A percentile compares a stretch with the other conserved stretches of the same genome.
These are phyloP conservation scores for Hydriomena furcata DNA, from an alignment of 2,888 invertebrate genomes.

Conservation along the genomic window DNA sequence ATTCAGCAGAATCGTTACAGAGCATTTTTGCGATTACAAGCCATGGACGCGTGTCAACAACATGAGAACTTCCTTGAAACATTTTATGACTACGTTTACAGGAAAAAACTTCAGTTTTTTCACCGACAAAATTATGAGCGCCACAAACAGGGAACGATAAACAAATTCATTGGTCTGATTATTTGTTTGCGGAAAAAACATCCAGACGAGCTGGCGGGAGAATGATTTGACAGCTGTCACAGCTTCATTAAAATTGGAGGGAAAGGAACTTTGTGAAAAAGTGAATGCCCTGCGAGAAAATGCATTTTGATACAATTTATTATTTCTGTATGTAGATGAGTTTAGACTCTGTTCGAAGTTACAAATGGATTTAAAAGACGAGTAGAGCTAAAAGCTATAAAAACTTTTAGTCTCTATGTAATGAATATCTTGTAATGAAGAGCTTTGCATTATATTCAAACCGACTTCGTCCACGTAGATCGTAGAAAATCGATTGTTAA, in stretches of 20 bases:
- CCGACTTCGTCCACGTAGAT: too few species aligned
- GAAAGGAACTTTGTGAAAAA: conserved; percentile 29
- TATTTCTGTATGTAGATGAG: too few species aligned
- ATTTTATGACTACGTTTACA: conserved; percentile 31
- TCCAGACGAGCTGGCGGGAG: conserved; percentile 35
- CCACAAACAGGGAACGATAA: conserved; percentile 37
- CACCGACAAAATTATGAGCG: conserved; percentile 36
- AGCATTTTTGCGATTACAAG: conserved; percentile 29
- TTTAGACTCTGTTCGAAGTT: too few species aligned
- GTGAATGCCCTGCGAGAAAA: conserved; percentile 25
- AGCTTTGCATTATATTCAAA: too few species aligned
- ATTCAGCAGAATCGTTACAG: conserved; percentile 25
- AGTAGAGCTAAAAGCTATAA: too few species aligned
- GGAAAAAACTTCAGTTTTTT: conserved; percentile 33
- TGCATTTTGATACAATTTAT: conserved; percentile 11
- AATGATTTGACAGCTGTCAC: conserved; percentile 46
- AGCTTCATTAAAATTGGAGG: conserved; percentile 39
- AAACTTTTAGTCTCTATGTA: too few species aligned
- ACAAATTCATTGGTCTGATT: conserved; percentile 39
- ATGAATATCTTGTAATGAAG: too few species aligned
- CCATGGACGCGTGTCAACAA: conserved; percentile 39
- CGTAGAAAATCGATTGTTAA: too few species aligned
- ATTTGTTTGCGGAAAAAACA: conserved; percentile 41
- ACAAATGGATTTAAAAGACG: too few species aligned
- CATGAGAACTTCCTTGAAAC: conserved; percentile 44